These are phyloP conservation scores for Podarcis muralis DNA, from an alignment of 2,113 vertebrate species.

Conservation along the genomic window DNA sequence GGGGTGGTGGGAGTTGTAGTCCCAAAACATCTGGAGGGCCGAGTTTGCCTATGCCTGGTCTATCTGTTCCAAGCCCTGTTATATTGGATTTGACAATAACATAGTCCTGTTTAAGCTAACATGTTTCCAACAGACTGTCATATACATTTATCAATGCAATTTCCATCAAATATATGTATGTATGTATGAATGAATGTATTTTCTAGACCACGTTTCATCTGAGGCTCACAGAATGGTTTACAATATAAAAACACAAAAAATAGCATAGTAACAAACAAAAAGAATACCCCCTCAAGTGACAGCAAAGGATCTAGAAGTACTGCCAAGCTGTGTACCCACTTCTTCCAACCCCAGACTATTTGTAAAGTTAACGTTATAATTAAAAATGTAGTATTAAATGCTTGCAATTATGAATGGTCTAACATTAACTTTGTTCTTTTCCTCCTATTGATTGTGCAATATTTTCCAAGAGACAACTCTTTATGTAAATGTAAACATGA, in stretches of 20 bases:
- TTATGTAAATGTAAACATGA: constrained; percentile 35
- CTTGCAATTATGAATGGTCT: constrained; percentile 59
- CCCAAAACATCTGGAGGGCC: too few species aligned
- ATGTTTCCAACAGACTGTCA: constrained; percentile 47
- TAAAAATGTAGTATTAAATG: constrained; percentile 44
- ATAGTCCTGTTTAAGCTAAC: constrained; percentile 34
- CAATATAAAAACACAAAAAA: too few species aligned
- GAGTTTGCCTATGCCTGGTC: not conserved
- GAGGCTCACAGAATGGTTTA: too few species aligned
- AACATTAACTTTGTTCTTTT: constrained; percentile 24
- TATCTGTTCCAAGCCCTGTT: not conserved
- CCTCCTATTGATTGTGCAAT: constrained; percentile 48
- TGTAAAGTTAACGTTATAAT: constrained; percentile 41
- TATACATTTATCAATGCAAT: constrained; percentile 48
- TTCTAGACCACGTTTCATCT: too few species aligned
- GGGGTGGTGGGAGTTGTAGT: too few species aligned
- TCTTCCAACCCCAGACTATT: constrained; percentile 23
- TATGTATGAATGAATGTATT: too few species aligned
- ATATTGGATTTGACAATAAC: constrained; percentile 10
- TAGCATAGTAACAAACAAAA: too few species aligned
- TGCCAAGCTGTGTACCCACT: too few species aligned
- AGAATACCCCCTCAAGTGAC: too few species aligned
- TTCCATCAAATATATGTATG: constrained; percentile 22
- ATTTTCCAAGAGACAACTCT: constrained; percentile 32
- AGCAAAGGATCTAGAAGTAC: too few species aligned